phyloP scores from a whole-genome alignment of 2,888 invertebrate genomes.

The Chloromyia formosa region DNA sequence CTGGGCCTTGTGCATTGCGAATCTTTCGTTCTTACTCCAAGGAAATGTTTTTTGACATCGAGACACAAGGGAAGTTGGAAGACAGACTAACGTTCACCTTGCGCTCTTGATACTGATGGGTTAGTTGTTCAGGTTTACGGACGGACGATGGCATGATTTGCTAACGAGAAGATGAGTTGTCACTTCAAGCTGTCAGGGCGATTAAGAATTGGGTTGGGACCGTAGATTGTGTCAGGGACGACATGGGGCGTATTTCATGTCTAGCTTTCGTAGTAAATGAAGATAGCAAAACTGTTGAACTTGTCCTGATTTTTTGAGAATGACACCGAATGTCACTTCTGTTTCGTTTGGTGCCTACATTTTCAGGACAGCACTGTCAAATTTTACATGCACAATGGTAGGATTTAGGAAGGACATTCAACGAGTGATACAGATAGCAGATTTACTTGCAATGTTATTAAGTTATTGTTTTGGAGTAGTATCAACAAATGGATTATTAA shows the following conservation, averaged over 20 bases:
- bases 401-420: neutral
- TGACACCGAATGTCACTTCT: neutral
- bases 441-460: conserved; percentile 14
- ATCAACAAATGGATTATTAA: too few relatives aligned
- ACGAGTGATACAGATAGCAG: conserved; percentile 12
- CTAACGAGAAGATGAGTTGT: conserved; percentile 37
- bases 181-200: conserved; percentile 21
- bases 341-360: neutral
- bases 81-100: too few relatives aligned
- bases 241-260: neutral
- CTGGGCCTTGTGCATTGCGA: neutral
- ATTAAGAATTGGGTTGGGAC: conserved; percentile 11
- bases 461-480: conserved; percentile 2
- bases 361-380: neutral
- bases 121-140: conserved; percentile 17
- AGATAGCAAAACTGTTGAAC: neutral
- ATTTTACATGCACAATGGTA: neutral
- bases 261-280: neutral
- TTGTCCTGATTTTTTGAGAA: neutral
- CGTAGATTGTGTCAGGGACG: neutral
- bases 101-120: neutral
- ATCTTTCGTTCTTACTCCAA: neutral
- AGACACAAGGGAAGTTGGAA: too few relatives aligned
- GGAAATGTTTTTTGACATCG: neutral
- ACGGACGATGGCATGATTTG: conserved; percentile 18